These are phyloP conservation scores for Excalfactoria chinensis DNA, from an alignment of 2,113 vertebrate species.

Conservation along the genomic window DNA sequence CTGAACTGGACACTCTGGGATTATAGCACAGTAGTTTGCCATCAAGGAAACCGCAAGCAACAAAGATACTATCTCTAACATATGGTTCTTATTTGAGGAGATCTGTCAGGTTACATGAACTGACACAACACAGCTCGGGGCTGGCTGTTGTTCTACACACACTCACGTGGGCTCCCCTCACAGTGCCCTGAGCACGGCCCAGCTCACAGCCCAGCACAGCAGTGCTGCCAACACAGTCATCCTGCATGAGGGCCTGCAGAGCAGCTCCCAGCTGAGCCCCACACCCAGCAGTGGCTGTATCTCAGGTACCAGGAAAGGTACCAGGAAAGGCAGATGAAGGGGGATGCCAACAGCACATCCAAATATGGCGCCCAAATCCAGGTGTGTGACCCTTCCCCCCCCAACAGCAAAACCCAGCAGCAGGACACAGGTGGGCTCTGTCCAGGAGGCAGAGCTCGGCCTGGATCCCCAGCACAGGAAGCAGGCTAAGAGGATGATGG, in stretches of 20 bases:
- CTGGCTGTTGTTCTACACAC: slow-evolving; percentile 1
- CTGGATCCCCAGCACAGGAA: not conserved
- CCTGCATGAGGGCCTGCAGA: not conserved
- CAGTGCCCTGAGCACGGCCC: too few relatives aligned
- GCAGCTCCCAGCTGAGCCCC: not conserved
- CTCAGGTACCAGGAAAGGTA: not conserved
- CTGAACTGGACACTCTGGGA: not conserved
- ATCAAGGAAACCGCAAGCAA: slow-evolving; percentile 17
- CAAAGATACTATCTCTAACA: not conserved
- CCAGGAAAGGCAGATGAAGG: not conserved
- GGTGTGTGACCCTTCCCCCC: not conserved
- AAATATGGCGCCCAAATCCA: too few relatives aligned
- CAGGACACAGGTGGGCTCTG: not conserved
- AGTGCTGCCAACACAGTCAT: too few relatives aligned
- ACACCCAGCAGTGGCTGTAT: too few relatives aligned
- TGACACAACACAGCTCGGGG: not conserved
- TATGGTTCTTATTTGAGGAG: not conserved
- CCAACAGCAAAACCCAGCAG: not conserved
- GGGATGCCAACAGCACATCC: too few relatives aligned
- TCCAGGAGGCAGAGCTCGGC: not conserved
- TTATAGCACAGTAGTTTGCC: not conserved
- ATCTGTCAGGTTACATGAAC: not conserved
- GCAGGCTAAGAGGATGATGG: too few relatives aligned
- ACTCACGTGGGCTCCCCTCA: not conserved
- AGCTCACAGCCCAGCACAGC: too few relatives aligned